These are phyloP conservation scores for Tragelaphus scriptus DNA, from an alignment of 2,113 vertebrate genomes.

Conservation along the genomic window DNA sequence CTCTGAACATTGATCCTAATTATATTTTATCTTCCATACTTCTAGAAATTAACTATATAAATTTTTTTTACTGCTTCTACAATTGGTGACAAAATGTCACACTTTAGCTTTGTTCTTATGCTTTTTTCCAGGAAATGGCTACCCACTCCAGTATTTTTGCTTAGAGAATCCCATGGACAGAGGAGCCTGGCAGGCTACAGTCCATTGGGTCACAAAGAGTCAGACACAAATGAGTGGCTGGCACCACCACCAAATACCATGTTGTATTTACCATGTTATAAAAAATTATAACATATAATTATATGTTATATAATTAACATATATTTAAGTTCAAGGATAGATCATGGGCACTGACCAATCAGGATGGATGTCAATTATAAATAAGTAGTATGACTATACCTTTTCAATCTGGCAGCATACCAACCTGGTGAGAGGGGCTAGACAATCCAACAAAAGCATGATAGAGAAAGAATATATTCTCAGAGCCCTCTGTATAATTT, in stretches of 20 bases:
- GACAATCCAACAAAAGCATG: neutral
- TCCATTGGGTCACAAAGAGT: no score
- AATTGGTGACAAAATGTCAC: neutral
- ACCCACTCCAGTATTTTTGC: no score
- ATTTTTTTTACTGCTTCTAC: neutral
- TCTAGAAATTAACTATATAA: neutral
- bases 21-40: neutral
- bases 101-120: neutral
- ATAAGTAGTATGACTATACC: neutral
- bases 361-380: neutral
- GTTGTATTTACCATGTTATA: no score
- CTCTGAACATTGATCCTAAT: neutral
- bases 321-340: neutral
- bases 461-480: neutral
- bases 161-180: no score
- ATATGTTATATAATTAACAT: neutral
- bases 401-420: neutral
- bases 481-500: neutral
- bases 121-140: neutral
- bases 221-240: no score
- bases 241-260: no score
- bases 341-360: neutral
- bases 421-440: neutral
- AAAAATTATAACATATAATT: no score
- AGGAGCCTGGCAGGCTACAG: no score